Conservation (phyloP, 2,797 vertebrate genomes). For the Mormyrus proboscirostris region DNA sequence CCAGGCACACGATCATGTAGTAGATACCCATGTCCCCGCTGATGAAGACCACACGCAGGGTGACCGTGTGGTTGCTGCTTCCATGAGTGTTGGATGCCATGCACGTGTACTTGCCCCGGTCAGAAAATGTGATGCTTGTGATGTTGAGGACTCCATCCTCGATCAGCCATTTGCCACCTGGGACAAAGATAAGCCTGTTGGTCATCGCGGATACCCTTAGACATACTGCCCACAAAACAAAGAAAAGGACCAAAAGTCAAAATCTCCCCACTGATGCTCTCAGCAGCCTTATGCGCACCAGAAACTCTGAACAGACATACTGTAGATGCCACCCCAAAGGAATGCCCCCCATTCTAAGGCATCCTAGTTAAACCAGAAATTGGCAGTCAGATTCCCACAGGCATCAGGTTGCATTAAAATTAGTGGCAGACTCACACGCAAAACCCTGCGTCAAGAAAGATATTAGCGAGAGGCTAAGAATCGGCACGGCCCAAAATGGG, state of each 20-base stretch:
- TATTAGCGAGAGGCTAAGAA: background rate
- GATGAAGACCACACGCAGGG: conserved; percentile 83
- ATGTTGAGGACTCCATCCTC: conserved; percentile 83
- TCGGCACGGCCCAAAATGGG: background rate
- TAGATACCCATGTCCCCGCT: conserved; percentile 95
- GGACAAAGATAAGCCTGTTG: background rate
- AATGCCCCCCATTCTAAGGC: background rate
- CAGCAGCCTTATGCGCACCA: background rate
- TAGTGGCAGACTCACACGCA: background rate
- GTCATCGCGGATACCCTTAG: background rate
- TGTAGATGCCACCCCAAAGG: background rate
- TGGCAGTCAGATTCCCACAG: background rate
- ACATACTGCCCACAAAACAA: background rate
- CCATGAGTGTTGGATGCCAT: conserved; percentile 76
- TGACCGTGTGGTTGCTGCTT: conserved; percentile 83
- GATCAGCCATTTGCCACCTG: conserved; percentile 80
- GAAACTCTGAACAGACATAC: background rate
- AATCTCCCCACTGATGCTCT: background rate
- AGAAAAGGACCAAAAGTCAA: background rate
- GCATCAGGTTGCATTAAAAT: background rate
- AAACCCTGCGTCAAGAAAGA: background rate
- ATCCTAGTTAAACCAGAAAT: background rate
- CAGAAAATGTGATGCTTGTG: conserved; percentile 81
- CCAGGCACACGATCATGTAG: conserved; percentile 95
- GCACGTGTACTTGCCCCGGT: conserved; percentile 94